Evolutionary conservation across 2,888 invertebrate genomes (phyloP).

Genomic region (Camponotus fellah): DNA sequence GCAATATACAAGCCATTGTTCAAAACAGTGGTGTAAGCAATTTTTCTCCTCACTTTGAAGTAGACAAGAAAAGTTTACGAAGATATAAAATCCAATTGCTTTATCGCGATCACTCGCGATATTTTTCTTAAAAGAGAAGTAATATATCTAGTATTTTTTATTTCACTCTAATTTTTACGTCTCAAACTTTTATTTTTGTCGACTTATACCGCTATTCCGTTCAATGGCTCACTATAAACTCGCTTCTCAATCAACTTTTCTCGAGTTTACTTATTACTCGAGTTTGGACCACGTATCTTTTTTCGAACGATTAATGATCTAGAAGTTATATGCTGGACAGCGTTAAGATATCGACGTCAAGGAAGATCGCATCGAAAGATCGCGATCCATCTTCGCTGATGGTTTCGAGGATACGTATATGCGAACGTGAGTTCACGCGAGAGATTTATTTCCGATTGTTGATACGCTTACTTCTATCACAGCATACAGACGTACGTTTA

Average conservation of each 20-base stretch:
- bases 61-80: neutral
- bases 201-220: neutral
- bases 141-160: conserved; percentile 2
- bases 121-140: neutral
- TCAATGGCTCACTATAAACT: neutral
- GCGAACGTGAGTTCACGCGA: conserved; percentile 64
- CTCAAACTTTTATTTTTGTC: conserved; percentile 11
- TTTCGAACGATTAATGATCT: neutral
- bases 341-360: conserved; percentile 39
- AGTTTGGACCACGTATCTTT: neutral
- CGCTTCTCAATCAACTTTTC: neutral
- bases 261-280: neutral
- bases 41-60: neutral
- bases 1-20: neutral
- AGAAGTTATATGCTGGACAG: neutral
- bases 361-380: conserved; percentile 37
- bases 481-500: conserved; percentile 78
- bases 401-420: conserved; percentile 42
- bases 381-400: conserved; percentile 35
- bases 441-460: conserved; percentile 80
- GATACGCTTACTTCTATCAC: conserved; percentile 84
- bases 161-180: neutral
- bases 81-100: neutral
- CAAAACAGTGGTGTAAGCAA: neutral
- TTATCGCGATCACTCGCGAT: neutral